Conservation (phyloP, 1,140 invertebrate genomes). For the Spodoptera litura region DNA sequence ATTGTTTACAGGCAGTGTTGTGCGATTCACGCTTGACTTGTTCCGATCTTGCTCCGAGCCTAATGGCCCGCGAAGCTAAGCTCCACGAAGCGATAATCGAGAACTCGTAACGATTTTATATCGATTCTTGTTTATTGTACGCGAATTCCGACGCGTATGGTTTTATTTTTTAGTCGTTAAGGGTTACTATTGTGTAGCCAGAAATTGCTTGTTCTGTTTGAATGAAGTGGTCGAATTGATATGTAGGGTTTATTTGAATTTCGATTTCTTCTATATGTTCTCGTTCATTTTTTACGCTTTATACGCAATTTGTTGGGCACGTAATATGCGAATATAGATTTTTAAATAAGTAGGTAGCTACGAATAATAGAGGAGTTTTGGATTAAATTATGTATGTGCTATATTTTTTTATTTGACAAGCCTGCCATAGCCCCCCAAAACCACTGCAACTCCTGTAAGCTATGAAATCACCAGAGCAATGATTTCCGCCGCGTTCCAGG, state of each 20-base stretch:
- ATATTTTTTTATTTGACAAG: too few species aligned
- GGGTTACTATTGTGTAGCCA: neutral
- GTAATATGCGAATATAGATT: too few species aligned
- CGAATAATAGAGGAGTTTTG: too few species aligned
- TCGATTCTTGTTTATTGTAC: conserved; percentile 10
- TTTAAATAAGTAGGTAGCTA: too few species aligned
- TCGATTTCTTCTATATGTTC: neutral
- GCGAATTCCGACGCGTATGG: neutral
- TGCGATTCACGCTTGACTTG: conserved; percentile 16
- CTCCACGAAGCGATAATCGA: conserved; percentile 18
- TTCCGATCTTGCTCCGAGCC: neutral
- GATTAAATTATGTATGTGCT: too few species aligned
- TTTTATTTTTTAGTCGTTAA: neutral
- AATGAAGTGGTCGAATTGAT: neutral
- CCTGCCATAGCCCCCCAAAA: too few species aligned
- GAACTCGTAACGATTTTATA: conserved; percentile 24
- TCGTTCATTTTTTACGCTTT: neutral
- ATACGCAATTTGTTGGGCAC: too few species aligned
- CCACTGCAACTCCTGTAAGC: too few species aligned
- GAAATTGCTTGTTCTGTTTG: neutral
- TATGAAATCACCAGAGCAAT: too few species aligned
- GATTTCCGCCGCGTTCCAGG: too few species aligned
- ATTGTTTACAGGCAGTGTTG: conserved; percentile 26
- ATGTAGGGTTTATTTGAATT: neutral
- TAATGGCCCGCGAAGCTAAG: conserved; percentile 11